phyloP scores from a whole-genome alignment of 2,888 invertebrate species.

The Galerucella nymphaeae region DNA sequence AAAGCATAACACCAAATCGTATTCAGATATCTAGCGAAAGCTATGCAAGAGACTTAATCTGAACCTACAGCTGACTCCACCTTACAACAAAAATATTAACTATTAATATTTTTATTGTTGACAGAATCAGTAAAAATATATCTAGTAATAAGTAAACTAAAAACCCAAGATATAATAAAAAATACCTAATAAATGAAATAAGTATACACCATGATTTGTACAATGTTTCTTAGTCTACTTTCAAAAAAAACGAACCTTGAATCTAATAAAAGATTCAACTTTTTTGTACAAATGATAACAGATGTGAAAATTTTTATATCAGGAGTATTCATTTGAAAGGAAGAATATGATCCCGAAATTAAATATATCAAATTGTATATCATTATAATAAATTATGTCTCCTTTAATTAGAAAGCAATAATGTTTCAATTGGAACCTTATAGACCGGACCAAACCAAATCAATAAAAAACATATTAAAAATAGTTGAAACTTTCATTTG shows the following conservation, averaged over 20 bases:
- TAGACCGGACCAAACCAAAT: no score
- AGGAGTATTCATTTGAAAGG: background rate
- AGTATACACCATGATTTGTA: conserved; percentile 53
- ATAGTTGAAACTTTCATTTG: conserved; percentile 1
- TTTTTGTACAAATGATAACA: background rate
- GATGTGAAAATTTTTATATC: background rate
- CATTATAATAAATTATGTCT: no score
- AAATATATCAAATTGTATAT: no score
- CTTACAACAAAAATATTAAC: conserved; percentile 21
- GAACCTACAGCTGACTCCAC: conserved; percentile 51
- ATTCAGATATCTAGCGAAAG: conserved; percentile 63
- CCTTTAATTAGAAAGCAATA: no score
- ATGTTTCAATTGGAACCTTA: no score
- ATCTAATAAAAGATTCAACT: conserved; percentile 9
- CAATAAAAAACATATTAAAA: background rate
- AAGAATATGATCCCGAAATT: no score
- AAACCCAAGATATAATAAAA: conserved; percentile 53
- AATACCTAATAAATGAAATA: conserved; percentile 44
- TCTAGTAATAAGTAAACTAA: conserved; percentile 52
- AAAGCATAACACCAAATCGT: conserved; percentile 56
- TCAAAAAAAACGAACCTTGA: conserved; percentile 37
- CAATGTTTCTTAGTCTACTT: conserved; percentile 50
- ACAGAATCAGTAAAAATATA: conserved; percentile 36
- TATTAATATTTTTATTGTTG: conserved; percentile 31
- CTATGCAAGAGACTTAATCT: conserved; percentile 59